Evolutionary conservation across 2,888 invertebrate species (phyloP), one percentile per base, ranked within the genome.

Genomic region (Ochlodes sylvanus): DNA sequence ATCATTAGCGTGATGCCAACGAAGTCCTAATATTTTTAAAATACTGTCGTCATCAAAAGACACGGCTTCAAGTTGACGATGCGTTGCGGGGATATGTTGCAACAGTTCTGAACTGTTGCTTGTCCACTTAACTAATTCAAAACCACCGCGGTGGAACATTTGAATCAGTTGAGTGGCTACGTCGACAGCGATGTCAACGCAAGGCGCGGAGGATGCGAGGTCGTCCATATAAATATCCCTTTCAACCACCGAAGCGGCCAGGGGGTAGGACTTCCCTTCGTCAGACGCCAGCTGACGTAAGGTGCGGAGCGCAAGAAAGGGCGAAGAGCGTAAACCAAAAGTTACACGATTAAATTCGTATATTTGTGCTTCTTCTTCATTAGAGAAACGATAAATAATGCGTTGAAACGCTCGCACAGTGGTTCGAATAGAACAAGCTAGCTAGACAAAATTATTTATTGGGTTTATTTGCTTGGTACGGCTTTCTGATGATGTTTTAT

Each of bases 121-220:
- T n/a, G n/a, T n/a, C n/a, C n/a, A 74, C 54, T 74, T 72, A 7
- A 71, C 67, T 38, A 73, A 55, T 7, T 72, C 69, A 52, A 73
- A 71, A 2, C 69, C 68, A 54, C 71, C 70, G 17, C 60, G 19
- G n/a, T 68, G 56, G 17, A 71, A 70, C 61, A 14, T 54, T 21
- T 42, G 7, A 10, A 42, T 42, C 1, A 42, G 42, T 6, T 42
- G 10, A 66, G n/a, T 21, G 66, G 56, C 32, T 60, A 42, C 38
- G 62, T 65, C 44, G 68, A 69, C 17, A 65, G 50, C n/a, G 67
- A 69, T 10, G 60, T 70, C 70, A 69, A 71, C 71, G 19, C 69
- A 71, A 44, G 69, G 64, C 55, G n/a, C n/a, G n/a, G n/a, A n/a
- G n/a, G n/a, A n/a, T n/a, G n/a, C n/a, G n/a, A n/a, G n/a, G n/a